phyloP scores from a whole-genome alignment of 1,140 invertebrate genomes.

The Frieseomelitta varia region DNA sequence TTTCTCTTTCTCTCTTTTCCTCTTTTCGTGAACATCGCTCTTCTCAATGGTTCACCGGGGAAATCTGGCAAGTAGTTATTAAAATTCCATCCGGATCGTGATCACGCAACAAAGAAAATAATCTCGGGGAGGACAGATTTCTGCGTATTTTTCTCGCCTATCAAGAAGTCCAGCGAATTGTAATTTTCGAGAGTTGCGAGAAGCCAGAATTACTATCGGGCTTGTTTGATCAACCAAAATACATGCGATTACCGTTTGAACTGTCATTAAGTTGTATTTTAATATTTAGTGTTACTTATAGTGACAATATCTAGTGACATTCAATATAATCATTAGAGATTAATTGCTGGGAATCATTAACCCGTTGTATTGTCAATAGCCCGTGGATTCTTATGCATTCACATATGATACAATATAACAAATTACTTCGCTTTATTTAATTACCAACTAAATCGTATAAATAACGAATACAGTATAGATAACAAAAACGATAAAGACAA shows the following conservation, averaged over 20 bases:
- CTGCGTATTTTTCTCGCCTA: constrained; percentile 29
- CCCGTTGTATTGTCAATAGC: too few species aligned
- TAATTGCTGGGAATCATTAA: not conserved
- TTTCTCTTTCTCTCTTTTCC: not conserved
- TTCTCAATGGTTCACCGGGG: constrained; percentile 57
- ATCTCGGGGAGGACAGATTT: constrained; percentile 54
- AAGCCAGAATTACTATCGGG: not conserved
- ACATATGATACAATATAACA: too few species aligned
- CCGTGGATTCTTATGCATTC: too few species aligned
- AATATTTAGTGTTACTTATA: not conserved
- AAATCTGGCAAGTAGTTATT: constrained; percentile 67
- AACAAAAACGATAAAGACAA: too few species aligned
- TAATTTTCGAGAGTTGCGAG: not conserved
- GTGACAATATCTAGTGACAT: too few species aligned
- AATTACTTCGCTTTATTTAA: too few species aligned
- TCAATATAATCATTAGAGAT: too few species aligned
- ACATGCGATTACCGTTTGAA: too few species aligned
- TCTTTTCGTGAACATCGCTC: constrained; percentile 15
- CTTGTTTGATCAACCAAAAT: not conserved
- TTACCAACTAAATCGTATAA: too few species aligned
- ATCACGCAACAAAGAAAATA: constrained; percentile 64
- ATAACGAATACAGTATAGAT: too few species aligned
- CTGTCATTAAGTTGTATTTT: not conserved
- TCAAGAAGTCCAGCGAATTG: not conserved
- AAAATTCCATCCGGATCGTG: constrained; percentile 64